These are phyloP conservation scores for Peromyscus melanophrys DNA, from an alignment of 2,797 vertebrate genomes.

Conservation along the genomic window DNA sequence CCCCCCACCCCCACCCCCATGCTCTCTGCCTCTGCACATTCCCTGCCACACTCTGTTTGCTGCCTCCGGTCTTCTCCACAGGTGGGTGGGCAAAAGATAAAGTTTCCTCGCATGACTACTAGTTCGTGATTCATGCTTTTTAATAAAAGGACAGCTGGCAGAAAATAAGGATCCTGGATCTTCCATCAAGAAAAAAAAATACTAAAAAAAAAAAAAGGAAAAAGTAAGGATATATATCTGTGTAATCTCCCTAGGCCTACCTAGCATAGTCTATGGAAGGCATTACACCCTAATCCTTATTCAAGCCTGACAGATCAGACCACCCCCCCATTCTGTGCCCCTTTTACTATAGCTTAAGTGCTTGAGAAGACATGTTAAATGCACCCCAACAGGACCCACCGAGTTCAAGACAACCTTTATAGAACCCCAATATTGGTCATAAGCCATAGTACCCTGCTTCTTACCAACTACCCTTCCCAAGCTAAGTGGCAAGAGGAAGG, in stretches of 20 bases:
- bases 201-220: neutral
- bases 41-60: neutral
- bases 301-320: neutral
- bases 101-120: slow-evolving; percentile 70
- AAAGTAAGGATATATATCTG: neutral
- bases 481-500: neutral
- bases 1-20: neutral
- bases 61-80: neutral
- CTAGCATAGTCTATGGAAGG: neutral
- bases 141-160: slow-evolving; percentile 58
- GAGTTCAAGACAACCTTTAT: neutral
- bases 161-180: slow-evolving; percentile 51
- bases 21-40: slow-evolving; percentile 13
- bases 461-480: neutral
- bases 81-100: slow-evolving; percentile 59
- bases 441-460: neutral
- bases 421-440: neutral
- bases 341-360: neutral
- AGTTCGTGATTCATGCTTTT: slow-evolving; percentile 75
- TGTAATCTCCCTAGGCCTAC: neutral
- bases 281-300: neutral
- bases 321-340: neutral
- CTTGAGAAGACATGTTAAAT: neutral
- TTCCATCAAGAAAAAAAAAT: slow-evolving; percentile 59
- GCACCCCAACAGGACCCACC: neutral